Base-by-base conservation (phyloP, 2,113 vertebrate species). In the Aleadryas rufinucha region DNA sequence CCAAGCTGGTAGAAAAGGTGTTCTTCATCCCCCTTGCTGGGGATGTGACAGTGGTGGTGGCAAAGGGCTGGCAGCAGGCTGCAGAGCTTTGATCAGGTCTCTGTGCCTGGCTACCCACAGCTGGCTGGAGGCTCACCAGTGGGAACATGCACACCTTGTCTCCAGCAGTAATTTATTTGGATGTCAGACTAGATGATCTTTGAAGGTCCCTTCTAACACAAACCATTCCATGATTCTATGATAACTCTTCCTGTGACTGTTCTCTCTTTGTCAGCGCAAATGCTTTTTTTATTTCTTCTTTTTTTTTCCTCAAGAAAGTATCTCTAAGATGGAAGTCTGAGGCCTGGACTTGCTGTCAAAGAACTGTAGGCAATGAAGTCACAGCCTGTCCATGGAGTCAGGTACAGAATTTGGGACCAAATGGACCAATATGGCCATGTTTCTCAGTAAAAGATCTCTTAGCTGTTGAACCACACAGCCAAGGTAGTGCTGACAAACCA, bases 141-240 rank as follows among this genome's bases (percentile, higher is more conserved):
- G 41, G 22, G 56, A 16, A 71, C 13, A 37, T 21, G 7, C 33
- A n/a, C 6, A 14, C 11, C 0, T 0, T 49, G 31, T 49, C 23
- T 56, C 22, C 3, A 8, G n/a, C 4, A 53, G 14, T 15, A 39
- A 57, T 53, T 68, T 63, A 21, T 44, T 5, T 54, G 31, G 21
- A 2, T 6, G 4, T 39, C 16, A 19, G 45, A 31, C 56, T 74
- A 41, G 31, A 35, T 30, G 31, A 17, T 19, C 18, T 60, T 53
- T 72, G 49, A 52, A 39, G 9, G 15, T 57, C 23, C 12, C 28
- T 69, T 85, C 65, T 53, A 49, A 35, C 21, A 52, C 53, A 77
- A 63, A 44, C 16, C 18, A 15, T 71, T 53, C 31, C 44, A 6
- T 37, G 16, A 37, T 47, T 56, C 16, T 31, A 8, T 57, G 42